Evolutionary conservation across 1,140 invertebrate species (phyloP).

Genomic region (Ostrea edulis): DNA sequence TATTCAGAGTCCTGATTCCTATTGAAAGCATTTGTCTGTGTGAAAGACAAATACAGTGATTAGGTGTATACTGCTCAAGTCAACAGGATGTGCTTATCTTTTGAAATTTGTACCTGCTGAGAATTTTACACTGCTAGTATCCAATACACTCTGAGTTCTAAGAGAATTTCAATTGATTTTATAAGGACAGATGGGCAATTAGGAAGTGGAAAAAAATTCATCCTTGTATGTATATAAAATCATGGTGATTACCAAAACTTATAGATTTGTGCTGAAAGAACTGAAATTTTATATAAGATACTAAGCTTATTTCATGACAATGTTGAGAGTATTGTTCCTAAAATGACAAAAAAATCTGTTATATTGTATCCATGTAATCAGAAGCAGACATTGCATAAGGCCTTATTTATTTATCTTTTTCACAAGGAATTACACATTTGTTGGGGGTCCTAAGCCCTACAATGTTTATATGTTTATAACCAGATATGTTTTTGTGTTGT

Average conservation of each 20-base stretch:
- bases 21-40: background rate
- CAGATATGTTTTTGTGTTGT: slow-evolving; percentile 45
- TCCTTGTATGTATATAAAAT: too few species aligned
- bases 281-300: too few species aligned
- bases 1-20: background rate
- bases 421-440: slow-evolving; percentile 14
- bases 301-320: too few species aligned
- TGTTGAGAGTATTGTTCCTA: background rate
- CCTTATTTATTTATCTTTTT: slow-evolving; percentile 20
- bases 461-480: slow-evolving; percentile 8
- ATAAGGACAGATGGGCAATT: too few species aligned
- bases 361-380: slow-evolving; percentile 10
- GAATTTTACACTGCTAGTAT: too few species aligned
- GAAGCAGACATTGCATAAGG: background rate
- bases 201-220: too few species aligned
- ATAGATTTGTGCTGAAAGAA: too few species aligned
- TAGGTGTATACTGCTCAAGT: background rate
- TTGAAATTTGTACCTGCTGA: background rate
- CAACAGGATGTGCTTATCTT: background rate
- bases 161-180: too few species aligned
- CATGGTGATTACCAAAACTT: too few species aligned
- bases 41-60: background rate
- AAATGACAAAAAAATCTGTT: background rate
- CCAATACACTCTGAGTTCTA: too few species aligned
- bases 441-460: slow-evolving; percentile 23